These are phyloP conservation scores for Coregonus suidteri DNA, from an alignment of 2,797 vertebrate genomes.

Conservation along the genomic window DNA sequence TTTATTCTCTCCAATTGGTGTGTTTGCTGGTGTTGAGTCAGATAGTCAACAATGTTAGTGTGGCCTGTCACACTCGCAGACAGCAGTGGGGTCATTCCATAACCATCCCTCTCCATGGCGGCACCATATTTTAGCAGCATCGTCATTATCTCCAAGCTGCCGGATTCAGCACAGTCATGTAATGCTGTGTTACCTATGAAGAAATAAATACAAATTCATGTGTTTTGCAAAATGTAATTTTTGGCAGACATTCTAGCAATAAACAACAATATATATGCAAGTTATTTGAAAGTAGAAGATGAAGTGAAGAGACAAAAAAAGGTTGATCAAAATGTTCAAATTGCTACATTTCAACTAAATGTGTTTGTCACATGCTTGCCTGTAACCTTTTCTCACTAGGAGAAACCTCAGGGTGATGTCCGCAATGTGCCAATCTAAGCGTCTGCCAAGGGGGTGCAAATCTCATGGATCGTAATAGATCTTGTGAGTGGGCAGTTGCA, in stretches of 20 bases:
- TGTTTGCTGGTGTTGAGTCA: slow-evolving; percentile 91
- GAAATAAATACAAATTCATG: background rate
- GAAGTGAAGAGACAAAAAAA: background rate
- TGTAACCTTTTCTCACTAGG: background rate
- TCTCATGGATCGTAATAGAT: background rate
- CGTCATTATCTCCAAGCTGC: slow-evolving; percentile 97
- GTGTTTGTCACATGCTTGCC: background rate
- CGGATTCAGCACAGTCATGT: slow-evolving; percentile 97
- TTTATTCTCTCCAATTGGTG: slow-evolving; percentile 89
- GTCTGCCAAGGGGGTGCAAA: background rate
- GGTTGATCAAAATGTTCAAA: background rate
- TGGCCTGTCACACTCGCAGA: slow-evolving; percentile 98
- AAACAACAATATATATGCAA: background rate
- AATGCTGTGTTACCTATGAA: slow-evolving; percentile 91
- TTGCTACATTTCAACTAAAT: background rate
- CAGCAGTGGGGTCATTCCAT: slow-evolving; percentile 96
- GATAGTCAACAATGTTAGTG: slow-evolving; percentile 96
- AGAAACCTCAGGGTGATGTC: background rate
- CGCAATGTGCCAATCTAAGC: background rate
- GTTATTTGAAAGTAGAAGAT: background rate
- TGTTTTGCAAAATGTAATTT: background rate
- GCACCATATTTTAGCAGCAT: slow-evolving; percentile 96
- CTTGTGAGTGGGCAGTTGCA: background rate
- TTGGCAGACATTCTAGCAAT: background rate
- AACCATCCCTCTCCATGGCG: slow-evolving; percentile 97